Conservation (phyloP, 2,113 vertebrate genomes). For the rabbit (Oryctolagus cuniculus) region DNA sequence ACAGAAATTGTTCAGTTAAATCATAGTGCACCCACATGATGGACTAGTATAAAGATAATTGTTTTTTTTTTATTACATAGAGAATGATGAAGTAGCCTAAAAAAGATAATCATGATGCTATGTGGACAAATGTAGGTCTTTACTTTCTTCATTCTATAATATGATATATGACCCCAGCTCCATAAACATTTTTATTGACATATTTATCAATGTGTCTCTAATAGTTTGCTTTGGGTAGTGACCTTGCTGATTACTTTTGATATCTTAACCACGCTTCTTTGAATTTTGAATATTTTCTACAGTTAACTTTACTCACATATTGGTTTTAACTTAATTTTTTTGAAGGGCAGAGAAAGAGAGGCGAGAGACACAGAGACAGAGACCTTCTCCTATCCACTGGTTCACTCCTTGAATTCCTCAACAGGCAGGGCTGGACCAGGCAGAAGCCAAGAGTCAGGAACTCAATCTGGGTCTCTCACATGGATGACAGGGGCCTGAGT, state of each 20-base stretch:
- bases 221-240: background rate
- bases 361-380: no score
- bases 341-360: no score
- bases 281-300: background rate
- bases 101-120: background rate
- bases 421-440: no score
- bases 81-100: background rate
- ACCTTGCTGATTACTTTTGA: background rate
- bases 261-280: background rate
- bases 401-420: no score
- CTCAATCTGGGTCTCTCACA: no score
- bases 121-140: background rate
- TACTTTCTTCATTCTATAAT: background rate
- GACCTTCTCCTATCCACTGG: no score
- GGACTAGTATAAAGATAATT: background rate
- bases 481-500: no score
- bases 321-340: no score
- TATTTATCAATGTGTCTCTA: background rate
- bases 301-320: background rate
- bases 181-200: background rate
- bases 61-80: background rate
- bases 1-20: background rate
- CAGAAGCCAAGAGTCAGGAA: no score
- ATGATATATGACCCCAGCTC: background rate
- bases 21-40: background rate